Evolutionary conservation across 2,888 invertebrate species (phyloP).

Genomic region (Polyommatus icarus): DNA sequence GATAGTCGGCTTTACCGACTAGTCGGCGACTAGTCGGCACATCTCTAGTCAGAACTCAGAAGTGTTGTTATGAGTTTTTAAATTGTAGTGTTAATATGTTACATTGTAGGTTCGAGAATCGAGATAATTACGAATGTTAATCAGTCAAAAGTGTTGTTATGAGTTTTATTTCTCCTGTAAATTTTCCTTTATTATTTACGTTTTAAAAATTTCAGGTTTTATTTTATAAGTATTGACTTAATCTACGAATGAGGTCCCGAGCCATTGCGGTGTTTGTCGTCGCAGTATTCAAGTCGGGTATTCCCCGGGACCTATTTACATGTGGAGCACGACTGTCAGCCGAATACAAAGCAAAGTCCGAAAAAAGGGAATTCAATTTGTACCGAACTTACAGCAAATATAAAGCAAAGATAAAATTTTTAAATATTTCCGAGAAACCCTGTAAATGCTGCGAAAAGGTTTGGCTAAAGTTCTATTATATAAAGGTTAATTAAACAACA

Average conservation of each 20-base stretch:
- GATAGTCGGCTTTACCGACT: too few species aligned
- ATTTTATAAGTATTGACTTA: neutral
- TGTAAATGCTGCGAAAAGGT: neutral
- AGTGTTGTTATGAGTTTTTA: too few species aligned
- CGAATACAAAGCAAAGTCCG: constrained; percentile 17
- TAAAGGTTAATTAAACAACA: neutral
- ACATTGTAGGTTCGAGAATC: too few species aligned
- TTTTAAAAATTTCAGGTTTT: neutral
- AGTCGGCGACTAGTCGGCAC: too few species aligned
- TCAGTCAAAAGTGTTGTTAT: too few species aligned
- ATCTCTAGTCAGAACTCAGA: too few species aligned
- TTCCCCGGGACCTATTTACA: neutral
- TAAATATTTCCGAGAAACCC: neutral
- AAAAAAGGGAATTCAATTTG: constrained; percentile 25
- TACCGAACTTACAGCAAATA: neutral
- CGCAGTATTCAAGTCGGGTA: neutral
- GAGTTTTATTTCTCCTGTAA: too few species aligned
- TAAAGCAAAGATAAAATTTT: constrained; percentile 14
- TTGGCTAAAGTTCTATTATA: neutral
- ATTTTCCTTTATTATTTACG: too few species aligned
- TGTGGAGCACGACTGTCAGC: constrained; percentile 5
- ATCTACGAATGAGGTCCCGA: neutral
- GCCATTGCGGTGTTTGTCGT: neutral
- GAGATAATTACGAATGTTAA: too few species aligned
- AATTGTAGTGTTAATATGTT: too few species aligned